Evolutionary conservation across 2,797 vertebrate genomes (phyloP).

Genomic region (Rhadinocentrus ornatus): DNA sequence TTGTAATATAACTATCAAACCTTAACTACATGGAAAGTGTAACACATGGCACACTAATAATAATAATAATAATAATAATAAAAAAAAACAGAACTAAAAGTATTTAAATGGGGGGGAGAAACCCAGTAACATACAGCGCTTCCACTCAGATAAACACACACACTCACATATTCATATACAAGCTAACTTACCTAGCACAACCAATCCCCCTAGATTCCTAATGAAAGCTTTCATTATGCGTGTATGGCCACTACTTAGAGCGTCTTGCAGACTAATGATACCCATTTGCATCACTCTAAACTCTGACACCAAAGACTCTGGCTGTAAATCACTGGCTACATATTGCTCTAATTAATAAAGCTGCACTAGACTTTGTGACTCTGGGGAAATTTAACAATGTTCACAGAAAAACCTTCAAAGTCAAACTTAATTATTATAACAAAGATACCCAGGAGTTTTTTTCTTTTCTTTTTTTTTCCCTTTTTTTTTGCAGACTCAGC

Average conservation of each 20-base stretch:
- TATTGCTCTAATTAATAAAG: conserved; percentile 78
- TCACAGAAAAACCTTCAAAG: conserved; percentile 68
- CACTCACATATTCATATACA: neutral
- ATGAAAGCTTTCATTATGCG: conserved; percentile 80
- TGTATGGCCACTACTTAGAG: conserved; percentile 74
- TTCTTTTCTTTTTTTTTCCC: neutral
- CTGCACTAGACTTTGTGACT: conserved; percentile 72
- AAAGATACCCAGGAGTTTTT: conserved; percentile 30
- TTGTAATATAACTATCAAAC: neutral
- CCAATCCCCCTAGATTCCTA: conserved; percentile 55
- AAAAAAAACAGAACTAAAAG: neutral
- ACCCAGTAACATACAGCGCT: neutral
- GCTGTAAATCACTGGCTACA: conserved; percentile 77
- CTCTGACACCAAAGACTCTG: conserved; percentile 79
- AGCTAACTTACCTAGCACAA: conserved; percentile 36
- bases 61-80: too few relatives aligned
- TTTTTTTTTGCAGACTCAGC: conserved; percentile 54
- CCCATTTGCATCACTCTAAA: conserved; percentile 74
- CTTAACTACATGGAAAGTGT: conserved; percentile 13
- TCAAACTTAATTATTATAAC: conserved; percentile 65
- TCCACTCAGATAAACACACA: conserved; percentile 12
- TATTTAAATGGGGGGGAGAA: neutral
- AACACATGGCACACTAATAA: conserved; percentile 2
- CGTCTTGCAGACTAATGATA: conserved; percentile 78
- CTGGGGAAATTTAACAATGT: conserved; percentile 65